phyloP scores from a whole-genome alignment of 1,140 invertebrate genomes.

The Gryllus bimaculatus region DNA sequence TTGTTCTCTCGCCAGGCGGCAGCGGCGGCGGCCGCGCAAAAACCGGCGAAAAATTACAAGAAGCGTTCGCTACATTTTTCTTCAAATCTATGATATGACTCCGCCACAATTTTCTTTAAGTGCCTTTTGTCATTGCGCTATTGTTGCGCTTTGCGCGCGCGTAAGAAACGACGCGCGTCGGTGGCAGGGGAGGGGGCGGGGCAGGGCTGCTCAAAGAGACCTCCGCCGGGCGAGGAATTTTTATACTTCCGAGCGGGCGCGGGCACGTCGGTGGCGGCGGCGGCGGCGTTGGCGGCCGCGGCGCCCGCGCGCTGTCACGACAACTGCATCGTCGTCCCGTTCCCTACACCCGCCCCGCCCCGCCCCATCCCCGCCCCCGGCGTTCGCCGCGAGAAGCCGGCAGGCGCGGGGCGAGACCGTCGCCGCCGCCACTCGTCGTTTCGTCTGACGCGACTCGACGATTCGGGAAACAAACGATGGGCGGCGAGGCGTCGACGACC shows the following conservation, averaged over 20 bases:
- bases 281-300: too few species aligned
- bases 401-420: too few species aligned
- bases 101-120: not conserved
- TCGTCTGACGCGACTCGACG: too few species aligned
- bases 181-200: too few species aligned
- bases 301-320: too few species aligned
- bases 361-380: too few species aligned
- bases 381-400: too few species aligned
- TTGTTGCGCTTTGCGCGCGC: not conserved
- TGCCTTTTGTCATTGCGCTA: slow-evolving; percentile 3
- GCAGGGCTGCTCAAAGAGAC: not conserved
- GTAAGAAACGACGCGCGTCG: not conserved
- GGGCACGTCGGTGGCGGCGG: not conserved
- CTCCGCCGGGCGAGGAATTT: not conserved
- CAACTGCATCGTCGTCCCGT: too few species aligned
- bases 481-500: too few species aligned
- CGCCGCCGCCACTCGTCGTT: too few species aligned
- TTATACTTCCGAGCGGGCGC: not conserved
- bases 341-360: too few species aligned
- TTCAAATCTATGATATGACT: not conserved
- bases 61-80: not conserved
- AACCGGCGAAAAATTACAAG: slow-evolving; percentile 1
- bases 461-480: too few species aligned
- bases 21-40: not conserved
- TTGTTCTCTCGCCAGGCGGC: not conserved